A percentile compares a stretch with the other conserved stretches of the same genome.
phyloP scores from a whole-genome alignment of 2,113 vertebrate species.

The Myodes glareolus region DNA sequence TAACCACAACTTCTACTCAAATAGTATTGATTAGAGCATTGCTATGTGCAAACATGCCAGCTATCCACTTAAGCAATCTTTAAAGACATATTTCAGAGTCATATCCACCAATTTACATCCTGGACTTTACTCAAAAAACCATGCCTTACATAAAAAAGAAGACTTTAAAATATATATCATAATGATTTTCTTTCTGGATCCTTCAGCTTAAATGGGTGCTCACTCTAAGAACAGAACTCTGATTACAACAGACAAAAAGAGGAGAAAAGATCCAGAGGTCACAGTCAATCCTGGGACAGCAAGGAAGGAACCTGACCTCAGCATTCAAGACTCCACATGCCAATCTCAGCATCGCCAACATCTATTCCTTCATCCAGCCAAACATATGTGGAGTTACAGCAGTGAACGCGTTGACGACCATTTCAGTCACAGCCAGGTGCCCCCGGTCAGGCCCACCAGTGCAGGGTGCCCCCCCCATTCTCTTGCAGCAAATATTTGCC shows the following conservation, averaged over 20 bases:
- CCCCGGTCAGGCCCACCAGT: neutral
- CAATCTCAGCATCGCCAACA: neutral
- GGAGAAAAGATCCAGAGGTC: neutral
- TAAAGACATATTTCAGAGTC: conserved; percentile 28
- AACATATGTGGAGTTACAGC: neutral
- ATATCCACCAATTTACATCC: neutral
- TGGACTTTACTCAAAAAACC: neutral
- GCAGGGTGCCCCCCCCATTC: neutral
- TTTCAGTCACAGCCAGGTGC: neutral
- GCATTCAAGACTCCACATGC: neutral
- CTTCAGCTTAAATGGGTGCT: conserved; percentile 3
- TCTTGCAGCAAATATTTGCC: neutral
- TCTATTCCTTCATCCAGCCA: neutral
- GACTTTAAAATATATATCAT: neutral
- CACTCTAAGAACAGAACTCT: neutral
- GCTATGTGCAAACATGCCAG: neutral
- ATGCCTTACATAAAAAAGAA: neutral
- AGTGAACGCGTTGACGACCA: neutral
- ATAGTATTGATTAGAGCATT: neutral
- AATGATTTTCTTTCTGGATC: conserved; percentile 1
- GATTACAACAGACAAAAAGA: neutral
- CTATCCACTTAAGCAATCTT: neutral
- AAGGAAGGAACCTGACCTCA: neutral
- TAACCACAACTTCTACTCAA: conserved; percentile 16
- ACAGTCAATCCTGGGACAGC: neutral